These are phyloP conservation scores for Euzetes globulus DNA, from an alignment of 2,888 invertebrate genomes.

Conservation along the genomic window DNA sequence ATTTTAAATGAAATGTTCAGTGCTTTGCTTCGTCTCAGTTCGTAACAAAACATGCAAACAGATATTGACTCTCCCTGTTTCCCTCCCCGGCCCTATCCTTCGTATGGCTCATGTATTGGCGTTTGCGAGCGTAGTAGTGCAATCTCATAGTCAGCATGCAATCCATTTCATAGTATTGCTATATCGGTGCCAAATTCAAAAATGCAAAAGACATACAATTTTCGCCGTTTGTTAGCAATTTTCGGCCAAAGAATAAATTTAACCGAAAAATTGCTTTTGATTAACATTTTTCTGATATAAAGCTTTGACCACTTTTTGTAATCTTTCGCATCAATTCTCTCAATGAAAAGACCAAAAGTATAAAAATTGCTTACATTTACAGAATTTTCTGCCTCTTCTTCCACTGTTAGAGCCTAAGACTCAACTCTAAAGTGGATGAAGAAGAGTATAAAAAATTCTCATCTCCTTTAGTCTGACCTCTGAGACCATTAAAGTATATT, in stretches of 20 bases:
- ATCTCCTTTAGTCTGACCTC: slow-evolving; percentile 14
- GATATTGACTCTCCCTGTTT: not conserved
- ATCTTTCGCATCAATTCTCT: not conserved
- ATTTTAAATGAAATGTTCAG: slow-evolving; percentile 30
- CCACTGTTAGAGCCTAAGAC: not conserved
- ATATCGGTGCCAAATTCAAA: slow-evolving; percentile 18
- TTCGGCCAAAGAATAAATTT: not conserved
- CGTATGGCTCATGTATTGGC: not conserved
- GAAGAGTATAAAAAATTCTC: not conserved
- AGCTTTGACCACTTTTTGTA: not conserved
- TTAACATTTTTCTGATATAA: not conserved
- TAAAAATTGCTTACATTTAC: slow-evolving; percentile 26
- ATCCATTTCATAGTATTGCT: not conserved
- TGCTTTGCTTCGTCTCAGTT: slow-evolving; percentile 27
- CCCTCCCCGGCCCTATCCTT: not conserved
- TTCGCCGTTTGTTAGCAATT: not conserved
- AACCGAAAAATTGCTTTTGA: not conserved
- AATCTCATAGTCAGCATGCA: slow-evolving; percentile 23
- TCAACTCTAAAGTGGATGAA: not conserved
- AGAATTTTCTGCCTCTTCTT: not conserved
- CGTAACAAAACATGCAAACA: slow-evolving; percentile 3
- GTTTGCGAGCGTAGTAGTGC: slow-evolving; percentile 3
- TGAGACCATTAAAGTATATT: slow-evolving; percentile 25
- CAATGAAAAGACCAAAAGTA: not conserved
- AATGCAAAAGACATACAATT: not conserved